phyloP scores from a whole-genome alignment of 2,113 vertebrate species.

The Alouatta palliata region DNA sequence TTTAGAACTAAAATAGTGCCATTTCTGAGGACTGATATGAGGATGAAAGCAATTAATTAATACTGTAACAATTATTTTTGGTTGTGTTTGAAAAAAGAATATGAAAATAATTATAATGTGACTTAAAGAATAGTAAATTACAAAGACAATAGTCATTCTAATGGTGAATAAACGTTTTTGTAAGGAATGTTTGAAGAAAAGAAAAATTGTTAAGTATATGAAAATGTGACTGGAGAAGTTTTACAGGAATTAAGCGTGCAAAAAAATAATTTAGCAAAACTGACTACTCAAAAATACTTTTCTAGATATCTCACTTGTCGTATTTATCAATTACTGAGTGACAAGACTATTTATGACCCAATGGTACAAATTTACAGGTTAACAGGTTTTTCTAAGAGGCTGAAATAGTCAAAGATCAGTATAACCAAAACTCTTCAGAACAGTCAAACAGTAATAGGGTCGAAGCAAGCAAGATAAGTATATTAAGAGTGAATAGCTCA shows the following conservation, averaged over 20 bases:
- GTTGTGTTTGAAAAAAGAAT: background rate
- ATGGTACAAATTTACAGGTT: background rate
- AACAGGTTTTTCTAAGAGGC: background rate
- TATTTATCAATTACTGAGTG: background rate
- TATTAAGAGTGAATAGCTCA: background rate
- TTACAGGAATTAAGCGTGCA: background rate
- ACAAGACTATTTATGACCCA: background rate
- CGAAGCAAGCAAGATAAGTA: background rate
- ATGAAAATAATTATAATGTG: background rate
- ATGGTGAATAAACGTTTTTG: background rate
- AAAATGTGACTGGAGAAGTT: background rate
- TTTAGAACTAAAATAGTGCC: background rate
- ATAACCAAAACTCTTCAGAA: background rate
- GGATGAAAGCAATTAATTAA: background rate
- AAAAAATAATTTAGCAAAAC: background rate
- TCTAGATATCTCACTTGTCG: background rate
- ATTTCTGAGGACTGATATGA: background rate
- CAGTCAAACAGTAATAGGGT: rapidly evolving
- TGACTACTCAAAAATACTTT: background rate
- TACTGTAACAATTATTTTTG: background rate
- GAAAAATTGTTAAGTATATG: background rate
- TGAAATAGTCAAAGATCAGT: background rate
- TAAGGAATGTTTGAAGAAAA: background rate
- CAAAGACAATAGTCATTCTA: background rate
- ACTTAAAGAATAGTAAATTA: background rate